Conservation (phyloP, 2,797 vertebrate genomes). For the Poecilia picta region DNA sequence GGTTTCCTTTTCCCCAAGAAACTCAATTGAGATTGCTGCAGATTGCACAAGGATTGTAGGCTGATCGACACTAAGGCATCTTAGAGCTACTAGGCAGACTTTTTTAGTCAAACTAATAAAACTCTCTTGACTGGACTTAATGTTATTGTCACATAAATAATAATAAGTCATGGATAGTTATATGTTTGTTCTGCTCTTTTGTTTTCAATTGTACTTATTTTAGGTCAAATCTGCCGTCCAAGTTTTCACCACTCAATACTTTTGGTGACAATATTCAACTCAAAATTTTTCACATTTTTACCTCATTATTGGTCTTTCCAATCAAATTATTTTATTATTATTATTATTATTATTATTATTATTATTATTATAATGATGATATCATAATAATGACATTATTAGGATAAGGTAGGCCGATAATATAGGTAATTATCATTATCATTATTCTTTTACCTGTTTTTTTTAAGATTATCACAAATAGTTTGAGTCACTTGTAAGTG, state of each 20-base stretch:
- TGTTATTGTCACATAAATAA: neutral
- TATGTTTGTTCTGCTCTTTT: neutral
- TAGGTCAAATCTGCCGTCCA: neutral
- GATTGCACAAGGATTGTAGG: conserved; percentile 35
- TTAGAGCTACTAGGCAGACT: conserved; percentile 23
- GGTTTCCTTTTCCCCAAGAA: conserved; percentile 25
- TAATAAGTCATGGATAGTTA: neutral
- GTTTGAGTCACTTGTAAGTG: too few relatives aligned
- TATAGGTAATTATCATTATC: too few relatives aligned
- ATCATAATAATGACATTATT: too few relatives aligned
- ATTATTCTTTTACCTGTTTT: too few relatives aligned
- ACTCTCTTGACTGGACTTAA: neutral
- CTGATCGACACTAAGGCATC: conserved; percentile 12
- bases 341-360: too few relatives aligned
- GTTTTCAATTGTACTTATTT: neutral
- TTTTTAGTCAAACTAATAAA: neutral
- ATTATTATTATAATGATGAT: too few relatives aligned
- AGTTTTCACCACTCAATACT: neutral
- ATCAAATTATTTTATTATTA: neutral
- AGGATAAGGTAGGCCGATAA: too few relatives aligned
- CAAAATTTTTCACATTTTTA: neutral
- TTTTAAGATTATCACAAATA: too few relatives aligned
- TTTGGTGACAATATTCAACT: neutral
- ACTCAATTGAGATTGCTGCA: conserved; percentile 46
- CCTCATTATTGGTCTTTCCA: neutral